These are phyloP conservation scores for Semaprochilodus insignis DNA, from an alignment of 2,797 vertebrate genomes.

Conservation along the genomic window DNA sequence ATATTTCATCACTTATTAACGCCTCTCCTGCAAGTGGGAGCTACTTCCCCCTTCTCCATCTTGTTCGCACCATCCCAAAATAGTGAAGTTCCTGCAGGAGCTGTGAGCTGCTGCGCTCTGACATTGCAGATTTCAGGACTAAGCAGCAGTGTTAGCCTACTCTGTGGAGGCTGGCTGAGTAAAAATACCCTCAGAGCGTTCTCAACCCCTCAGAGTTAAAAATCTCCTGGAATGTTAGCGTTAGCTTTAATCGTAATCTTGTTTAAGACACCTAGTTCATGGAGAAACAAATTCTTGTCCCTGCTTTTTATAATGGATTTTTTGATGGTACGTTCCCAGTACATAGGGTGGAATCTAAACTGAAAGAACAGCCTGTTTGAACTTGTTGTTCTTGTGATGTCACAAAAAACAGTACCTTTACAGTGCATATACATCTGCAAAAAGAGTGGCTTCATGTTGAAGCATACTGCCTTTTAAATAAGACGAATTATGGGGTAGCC, in stretches of 20 bases:
- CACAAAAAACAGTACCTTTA: too few relatives aligned
- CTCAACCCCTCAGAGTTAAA: background rate
- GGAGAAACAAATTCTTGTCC: too few relatives aligned
- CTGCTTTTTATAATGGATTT: too few relatives aligned
- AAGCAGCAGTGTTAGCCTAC: conserved; percentile 1
- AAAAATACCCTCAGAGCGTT: conserved; percentile 7
- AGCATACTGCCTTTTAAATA: too few relatives aligned
- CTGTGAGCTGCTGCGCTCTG: conserved; percentile 35
- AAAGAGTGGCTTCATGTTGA: too few relatives aligned
- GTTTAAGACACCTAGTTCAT: background rate
- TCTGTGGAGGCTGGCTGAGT: conserved; percentile 29
- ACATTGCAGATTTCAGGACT: conserved; percentile 16
- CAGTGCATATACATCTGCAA: too few relatives aligned
- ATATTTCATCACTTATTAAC: conserved; percentile 60
- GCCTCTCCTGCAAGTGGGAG: conserved; percentile 40
- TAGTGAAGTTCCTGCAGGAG: conserved; percentile 50
- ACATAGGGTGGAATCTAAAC: too few relatives aligned
- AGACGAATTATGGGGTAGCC: too few relatives aligned
- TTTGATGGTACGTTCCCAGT: too few relatives aligned
- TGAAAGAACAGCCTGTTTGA: too few relatives aligned
- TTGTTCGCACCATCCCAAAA: conserved; percentile 54
- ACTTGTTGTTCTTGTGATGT: too few relatives aligned
- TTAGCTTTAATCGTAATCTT: background rate
- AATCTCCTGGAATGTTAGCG: background rate
- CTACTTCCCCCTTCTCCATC: conserved; percentile 22